Evolutionary conservation across 2,888 invertebrate species (phyloP).

Genomic region (Platerodrilus igneus): DNA sequence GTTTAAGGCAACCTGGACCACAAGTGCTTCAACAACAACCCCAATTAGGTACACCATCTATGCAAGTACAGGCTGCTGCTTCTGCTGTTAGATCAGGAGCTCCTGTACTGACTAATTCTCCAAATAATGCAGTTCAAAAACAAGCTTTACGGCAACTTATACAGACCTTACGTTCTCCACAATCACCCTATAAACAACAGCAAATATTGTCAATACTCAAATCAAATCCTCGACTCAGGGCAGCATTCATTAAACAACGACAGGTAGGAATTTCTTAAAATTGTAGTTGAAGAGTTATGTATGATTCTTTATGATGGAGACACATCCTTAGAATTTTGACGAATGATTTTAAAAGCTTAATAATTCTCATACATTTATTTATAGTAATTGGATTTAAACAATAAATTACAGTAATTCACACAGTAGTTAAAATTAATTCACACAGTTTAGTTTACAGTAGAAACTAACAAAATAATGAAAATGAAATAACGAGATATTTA

Average conservation of each 20-base stretch:
- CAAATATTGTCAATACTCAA: conserved; percentile 86
- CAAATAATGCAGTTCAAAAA: conserved; percentile 49
- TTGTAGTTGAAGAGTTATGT: too few species aligned
- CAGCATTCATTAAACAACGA: conserved; percentile 87
- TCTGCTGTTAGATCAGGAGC: conserved; percentile 26
- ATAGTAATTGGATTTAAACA: too few species aligned
- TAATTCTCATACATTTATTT: too few species aligned
- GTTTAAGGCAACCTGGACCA: conserved; percentile 50
- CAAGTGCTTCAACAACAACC: conserved; percentile 47
- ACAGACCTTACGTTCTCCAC: conserved; percentile 84
- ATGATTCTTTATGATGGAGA: too few species aligned
- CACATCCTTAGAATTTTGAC: too few species aligned
- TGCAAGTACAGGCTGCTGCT: conserved; percentile 37
- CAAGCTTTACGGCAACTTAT: conserved; percentile 81
- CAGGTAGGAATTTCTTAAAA: too few species aligned
- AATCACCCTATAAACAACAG: conserved; percentile 87
- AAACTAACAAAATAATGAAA: too few species aligned
- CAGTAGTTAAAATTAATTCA: too few species aligned
- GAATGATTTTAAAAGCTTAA: too few species aligned
- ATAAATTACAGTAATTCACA: too few species aligned
- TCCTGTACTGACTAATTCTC: conserved; percentile 30
- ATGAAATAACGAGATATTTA: too few species aligned
- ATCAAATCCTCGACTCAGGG: conserved; percentile 92
- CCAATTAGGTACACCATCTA: conserved; percentile 36
- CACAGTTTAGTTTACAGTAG: too few species aligned